phyloP scores from a whole-genome alignment of 2,888 invertebrate genomes.

The Drosophila peninsularis region DNA sequence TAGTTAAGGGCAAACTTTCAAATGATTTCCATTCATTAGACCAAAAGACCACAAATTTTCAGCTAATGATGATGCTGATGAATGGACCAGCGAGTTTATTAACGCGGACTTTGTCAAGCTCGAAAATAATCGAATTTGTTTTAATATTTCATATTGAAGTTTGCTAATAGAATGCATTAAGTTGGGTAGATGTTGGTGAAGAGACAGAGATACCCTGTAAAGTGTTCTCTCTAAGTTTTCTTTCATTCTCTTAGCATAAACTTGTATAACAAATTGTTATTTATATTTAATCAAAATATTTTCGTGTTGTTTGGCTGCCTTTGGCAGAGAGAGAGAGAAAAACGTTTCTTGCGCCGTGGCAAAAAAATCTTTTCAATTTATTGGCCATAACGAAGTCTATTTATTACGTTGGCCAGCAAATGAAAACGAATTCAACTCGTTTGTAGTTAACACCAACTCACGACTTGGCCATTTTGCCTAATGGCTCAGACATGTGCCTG shows the following conservation, averaged over 20 bases:
- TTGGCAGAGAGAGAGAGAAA: neutral
- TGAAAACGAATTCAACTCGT: constrained; percentile 61
- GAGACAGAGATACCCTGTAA: neutral
- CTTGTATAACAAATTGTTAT: neutral
- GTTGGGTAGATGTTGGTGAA: neutral
- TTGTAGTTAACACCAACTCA: constrained; percentile 69
- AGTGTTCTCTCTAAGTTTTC: neutral
- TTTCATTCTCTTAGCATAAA: neutral
- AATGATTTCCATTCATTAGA: constrained; percentile 67
- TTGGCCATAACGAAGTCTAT: constrained; percentile 42
- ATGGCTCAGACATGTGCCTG: constrained; percentile 62
- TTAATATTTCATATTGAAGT: constrained; percentile 7
- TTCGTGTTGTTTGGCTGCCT: neutral
- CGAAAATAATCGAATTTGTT: constrained; percentile 8
- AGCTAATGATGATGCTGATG: constrained; percentile 60
- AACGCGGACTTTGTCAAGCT: constrained; percentile 20
- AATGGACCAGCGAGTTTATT: constrained; percentile 55
- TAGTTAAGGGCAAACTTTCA: constrained; percentile 64
- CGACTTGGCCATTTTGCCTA: constrained; percentile 71
- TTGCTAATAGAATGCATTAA: neutral
- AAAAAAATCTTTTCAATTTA: constrained; percentile 29
- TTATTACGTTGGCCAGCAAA: constrained; percentile 52
- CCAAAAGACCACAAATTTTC: constrained; percentile 52
- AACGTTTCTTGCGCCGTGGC: neutral
- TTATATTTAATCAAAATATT: constrained; percentile 11